Evolutionary conservation across 2,113 vertebrate species (phyloP).

Genomic region (Nematolebias whitei): DNA sequence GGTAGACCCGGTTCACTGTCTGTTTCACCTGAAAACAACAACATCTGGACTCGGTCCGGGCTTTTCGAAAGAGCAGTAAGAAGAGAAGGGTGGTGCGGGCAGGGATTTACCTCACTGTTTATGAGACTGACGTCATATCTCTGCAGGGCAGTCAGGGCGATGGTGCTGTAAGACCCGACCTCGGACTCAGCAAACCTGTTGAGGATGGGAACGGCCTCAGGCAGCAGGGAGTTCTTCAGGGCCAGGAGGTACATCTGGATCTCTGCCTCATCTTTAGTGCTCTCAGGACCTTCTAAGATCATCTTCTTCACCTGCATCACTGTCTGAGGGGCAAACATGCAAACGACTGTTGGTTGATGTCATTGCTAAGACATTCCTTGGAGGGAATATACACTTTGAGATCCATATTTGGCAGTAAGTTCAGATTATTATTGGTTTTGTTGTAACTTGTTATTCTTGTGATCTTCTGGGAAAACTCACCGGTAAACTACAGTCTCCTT

Average conservation of each 20-base stretch:
- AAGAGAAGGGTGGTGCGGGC: conserved; percentile 47
- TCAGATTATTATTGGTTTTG: neutral
- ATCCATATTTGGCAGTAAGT: neutral
- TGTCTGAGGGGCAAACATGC: conserved; percentile 75
- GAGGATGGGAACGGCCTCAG: conserved; percentile 88
- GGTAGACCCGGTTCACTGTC: conserved; percentile 93
- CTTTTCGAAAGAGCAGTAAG: neutral
- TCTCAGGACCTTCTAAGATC: conserved; percentile 86
- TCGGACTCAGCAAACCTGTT: conserved; percentile 86
- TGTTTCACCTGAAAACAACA: conserved; percentile 83
- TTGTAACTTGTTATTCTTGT: neutral
- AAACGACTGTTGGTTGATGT: neutral
- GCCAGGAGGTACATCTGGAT: conserved; percentile 90
- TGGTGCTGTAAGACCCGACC: conserved; percentile 85
- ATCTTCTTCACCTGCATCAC: conserved; percentile 88
- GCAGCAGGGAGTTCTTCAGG: conserved; percentile 92
- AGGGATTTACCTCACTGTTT: conserved; percentile 83
- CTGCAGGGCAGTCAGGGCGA: conserved; percentile 87
- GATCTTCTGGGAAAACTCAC: conserved; percentile 76
- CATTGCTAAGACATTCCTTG: neutral
- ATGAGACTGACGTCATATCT: conserved; percentile 86
- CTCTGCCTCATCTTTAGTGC: conserved; percentile 82
- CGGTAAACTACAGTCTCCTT: conserved; percentile 86
- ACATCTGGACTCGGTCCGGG: neutral
- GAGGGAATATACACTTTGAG: neutral